Evolutionary conservation across 2,888 invertebrate genomes (phyloP), one percentile per base, ranked within the genome.

Genomic region (Drosophila subquinaria): DNA sequence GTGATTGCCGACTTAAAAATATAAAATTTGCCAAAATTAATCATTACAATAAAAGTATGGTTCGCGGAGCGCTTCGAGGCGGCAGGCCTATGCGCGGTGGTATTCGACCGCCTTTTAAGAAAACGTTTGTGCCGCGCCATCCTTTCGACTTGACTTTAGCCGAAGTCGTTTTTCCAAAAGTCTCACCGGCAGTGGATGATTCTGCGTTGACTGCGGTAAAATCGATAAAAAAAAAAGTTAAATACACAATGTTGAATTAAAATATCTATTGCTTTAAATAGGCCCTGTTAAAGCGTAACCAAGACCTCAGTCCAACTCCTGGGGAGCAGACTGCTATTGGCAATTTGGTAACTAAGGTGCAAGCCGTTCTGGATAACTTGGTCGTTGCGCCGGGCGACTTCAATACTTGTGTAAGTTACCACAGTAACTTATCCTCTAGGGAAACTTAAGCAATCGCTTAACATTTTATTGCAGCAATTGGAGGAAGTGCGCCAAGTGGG

Each of bases 401-500:
- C 91, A 98, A 97, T 91, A 98, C 98, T 76, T 99, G 98, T 92
- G 98, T 98, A 94, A 95, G 97, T 96, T 96, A 4, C 10, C 20
- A 38, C 6, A 38, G 35, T 0, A 43, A 61, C 13, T 9, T 11
- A 11, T 6, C 0, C 27, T 4, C 13, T 10, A 35, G 23, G 38
- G n/a, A 20, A 13, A n/a, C 13, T 5, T 30, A 11, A 10, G 11
- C 8, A 42, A 30, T 8, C 30, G 6, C 30, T 30, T 8, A 10
- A 9, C 23, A 38, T 8, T 11, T 9, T 0, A 33, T 56, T 92
- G 15, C 81, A 97, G 96, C 96, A 97, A 95, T 94, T 98, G 53
- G 97, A 98, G 91, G 99, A 99, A 93, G 98, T 98, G 0, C 95
- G 98, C 1, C 98, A 98, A 93, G 99, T 99, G 8, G 99, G 99